These are phyloP conservation scores for Crocuta crocuta DNA, from an alignment of 2,113 vertebrate species.

Conservation along the genomic window DNA sequence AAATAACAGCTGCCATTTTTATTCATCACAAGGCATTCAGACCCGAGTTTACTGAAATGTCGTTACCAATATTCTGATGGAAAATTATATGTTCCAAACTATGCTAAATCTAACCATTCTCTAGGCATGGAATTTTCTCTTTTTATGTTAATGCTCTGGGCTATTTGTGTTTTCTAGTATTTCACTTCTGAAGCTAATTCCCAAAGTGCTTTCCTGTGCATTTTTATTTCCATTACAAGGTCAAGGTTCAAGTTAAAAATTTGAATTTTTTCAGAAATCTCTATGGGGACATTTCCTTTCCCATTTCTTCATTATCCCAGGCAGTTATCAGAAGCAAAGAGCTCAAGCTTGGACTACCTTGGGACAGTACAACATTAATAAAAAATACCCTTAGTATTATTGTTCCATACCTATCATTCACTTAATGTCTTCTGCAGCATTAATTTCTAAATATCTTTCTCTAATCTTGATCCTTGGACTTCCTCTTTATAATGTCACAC, in stretches of 20 bases:
- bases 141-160: not conserved
- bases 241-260: not conserved
- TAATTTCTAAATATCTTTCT: slow-evolving; percentile 29
- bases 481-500: slow-evolving; percentile 13
- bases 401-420: not conserved
- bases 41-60: not conserved
- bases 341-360: not conserved
- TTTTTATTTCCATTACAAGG: slow-evolving; percentile 31
- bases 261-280: slow-evolving; percentile 7
- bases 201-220: not conserved
- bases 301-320: slow-evolving; percentile 13
- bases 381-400: not conserved
- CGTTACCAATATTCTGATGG: not conserved
- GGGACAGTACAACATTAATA: not conserved
- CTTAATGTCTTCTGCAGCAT: not conserved
- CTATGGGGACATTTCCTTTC: slow-evolving; percentile 41
- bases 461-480: not conserved
- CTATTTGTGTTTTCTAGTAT: not conserved
- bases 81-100: not conserved
- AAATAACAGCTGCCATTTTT: slow-evolving; percentile 36
- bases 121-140: not conserved
- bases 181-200: slow-evolving; percentile 32
- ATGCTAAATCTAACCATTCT: not conserved
- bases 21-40: not conserved
- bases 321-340: not conserved